Evolutionary conservation across 2,797 vertebrate species (phyloP).

Genomic region (Enteromius fasciolatus): DNA sequence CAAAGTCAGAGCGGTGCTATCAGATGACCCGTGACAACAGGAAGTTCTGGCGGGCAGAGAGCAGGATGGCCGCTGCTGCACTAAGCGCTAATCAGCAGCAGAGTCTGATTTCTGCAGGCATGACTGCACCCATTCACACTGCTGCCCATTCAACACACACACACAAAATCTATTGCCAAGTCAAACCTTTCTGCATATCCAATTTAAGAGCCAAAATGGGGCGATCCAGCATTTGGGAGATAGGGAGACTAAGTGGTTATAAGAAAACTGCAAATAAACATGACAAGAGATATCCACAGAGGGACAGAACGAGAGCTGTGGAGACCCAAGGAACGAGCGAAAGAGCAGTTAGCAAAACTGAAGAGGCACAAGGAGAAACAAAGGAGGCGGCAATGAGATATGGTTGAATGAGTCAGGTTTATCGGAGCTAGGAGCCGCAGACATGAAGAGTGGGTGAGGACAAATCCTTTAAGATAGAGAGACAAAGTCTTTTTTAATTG

Average conservation of each 20-base stretch:
- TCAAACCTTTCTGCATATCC: conserved; percentile 65
- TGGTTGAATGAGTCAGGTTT: conserved; percentile 31
- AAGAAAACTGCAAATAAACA: conserved; percentile 41
- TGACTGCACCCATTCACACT: conserved; percentile 77
- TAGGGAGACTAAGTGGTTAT: conserved; percentile 36
- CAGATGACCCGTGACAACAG: conserved; percentile 80
- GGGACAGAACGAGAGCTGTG: conserved; percentile 50
- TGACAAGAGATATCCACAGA: conserved; percentile 31
- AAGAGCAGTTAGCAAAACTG: conserved; percentile 28
- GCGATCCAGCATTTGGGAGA: conserved; percentile 49
- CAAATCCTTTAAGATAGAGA: conserved; percentile 69
- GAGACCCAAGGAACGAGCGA: conserved; percentile 45
- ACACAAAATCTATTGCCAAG: conserved; percentile 59
- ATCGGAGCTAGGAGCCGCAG: conserved; percentile 36
- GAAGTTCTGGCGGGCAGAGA: conserved; percentile 64
- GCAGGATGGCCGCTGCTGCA: conserved; percentile 70
- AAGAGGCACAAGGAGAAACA: conserved; percentile 37
- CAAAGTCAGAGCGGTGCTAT: conserved; percentile 72
- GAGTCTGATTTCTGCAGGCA: conserved; percentile 73
- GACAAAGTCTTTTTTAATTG: conserved; percentile 84
- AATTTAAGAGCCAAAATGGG: conserved; percentile 69
- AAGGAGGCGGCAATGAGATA: conserved; percentile 55
- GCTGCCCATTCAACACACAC: conserved; percentile 78
- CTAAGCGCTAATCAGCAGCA: conserved; percentile 73
- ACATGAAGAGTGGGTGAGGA: conserved; percentile 55